Percentiles rank a stretch among this genome's conserved stretches.
Conservation (phyloP, 2,113 vertebrate genomes). For the Micronisus gabar region DNA sequence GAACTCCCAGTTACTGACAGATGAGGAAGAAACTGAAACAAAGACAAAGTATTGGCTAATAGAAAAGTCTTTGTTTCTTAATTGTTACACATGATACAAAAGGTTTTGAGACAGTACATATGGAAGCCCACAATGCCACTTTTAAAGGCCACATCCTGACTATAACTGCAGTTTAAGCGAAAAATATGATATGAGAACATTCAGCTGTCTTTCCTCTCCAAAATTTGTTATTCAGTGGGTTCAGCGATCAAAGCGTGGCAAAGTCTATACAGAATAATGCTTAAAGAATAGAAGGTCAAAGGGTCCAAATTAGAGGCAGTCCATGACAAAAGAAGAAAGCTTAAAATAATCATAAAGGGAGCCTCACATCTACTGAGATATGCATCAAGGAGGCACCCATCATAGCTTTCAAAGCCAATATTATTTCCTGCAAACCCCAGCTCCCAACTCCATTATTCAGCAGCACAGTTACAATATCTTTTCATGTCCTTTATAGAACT, state of each 20-base stretch:
- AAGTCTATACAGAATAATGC: neutral
- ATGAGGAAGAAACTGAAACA: neutral
- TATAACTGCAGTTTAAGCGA: neutral
- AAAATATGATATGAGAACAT: neutral
- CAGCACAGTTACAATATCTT: neutral
- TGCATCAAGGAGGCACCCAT: neutral
- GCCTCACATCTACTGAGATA: neutral
- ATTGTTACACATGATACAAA: neutral
- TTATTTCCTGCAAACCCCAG: neutral
- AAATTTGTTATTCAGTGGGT: neutral
- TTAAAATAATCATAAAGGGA: neutral
- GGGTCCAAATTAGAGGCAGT: neutral
- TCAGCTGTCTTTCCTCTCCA: neutral
- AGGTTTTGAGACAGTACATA: neutral
- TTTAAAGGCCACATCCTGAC: neutral
- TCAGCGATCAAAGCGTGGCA: constrained; percentile 10
- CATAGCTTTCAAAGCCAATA: neutral
- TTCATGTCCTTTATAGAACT: neutral
- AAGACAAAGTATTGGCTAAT: neutral
- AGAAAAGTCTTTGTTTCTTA: neutral
- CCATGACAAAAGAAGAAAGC: neutral
- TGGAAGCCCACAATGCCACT: neutral
- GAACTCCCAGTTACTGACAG: neutral
- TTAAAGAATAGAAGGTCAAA: neutral
- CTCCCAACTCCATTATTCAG: neutral